Conservation (phyloP, 2,888 invertebrate genomes). For the Prosapia bicincta region DNA sequence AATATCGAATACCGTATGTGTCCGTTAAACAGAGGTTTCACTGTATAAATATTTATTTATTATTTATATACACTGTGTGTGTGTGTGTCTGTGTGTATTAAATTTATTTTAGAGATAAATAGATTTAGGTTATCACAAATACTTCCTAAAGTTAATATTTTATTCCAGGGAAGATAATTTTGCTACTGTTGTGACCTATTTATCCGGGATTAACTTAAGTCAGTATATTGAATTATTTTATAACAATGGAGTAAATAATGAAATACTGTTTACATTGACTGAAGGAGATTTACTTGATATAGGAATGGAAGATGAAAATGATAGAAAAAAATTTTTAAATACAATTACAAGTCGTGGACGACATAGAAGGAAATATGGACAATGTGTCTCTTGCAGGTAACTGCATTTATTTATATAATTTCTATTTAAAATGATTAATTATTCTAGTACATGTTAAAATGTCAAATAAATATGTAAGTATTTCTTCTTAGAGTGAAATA, state of each 20-base stretch:
- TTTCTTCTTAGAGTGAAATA: too few relatives aligned
- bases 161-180: slow-evolving; percentile 17
- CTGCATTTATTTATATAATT: background rate
- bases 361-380: background rate
- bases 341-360: slow-evolving; percentile 5
- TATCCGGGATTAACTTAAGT: slow-evolving; percentile 23
- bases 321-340: slow-evolving; percentile 17
- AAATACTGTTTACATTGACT: slow-evolving; percentile 27
- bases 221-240: slow-evolving; percentile 26
- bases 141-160: too few relatives aligned
- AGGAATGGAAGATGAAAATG: slow-evolving; percentile 23
- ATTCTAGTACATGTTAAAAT: too few relatives aligned
- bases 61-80: too few relatives aligned
- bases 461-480: too few relatives aligned
- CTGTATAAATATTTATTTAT: too few relatives aligned
- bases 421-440: too few relatives aligned
- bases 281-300: slow-evolving; percentile 28
- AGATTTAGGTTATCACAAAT: too few relatives aligned
- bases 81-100: too few relatives aligned
- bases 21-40: too few relatives aligned
- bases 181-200: slow-evolving; percentile 12
- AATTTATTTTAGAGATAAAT: too few relatives aligned
- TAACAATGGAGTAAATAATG: slow-evolving; percentile 21
- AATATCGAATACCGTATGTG: too few relatives aligned
- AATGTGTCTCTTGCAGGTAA: background rate